Evolutionary conservation across 2,113 vertebrate genomes (phyloP).

Genomic region (Xerus inauris): DNA sequence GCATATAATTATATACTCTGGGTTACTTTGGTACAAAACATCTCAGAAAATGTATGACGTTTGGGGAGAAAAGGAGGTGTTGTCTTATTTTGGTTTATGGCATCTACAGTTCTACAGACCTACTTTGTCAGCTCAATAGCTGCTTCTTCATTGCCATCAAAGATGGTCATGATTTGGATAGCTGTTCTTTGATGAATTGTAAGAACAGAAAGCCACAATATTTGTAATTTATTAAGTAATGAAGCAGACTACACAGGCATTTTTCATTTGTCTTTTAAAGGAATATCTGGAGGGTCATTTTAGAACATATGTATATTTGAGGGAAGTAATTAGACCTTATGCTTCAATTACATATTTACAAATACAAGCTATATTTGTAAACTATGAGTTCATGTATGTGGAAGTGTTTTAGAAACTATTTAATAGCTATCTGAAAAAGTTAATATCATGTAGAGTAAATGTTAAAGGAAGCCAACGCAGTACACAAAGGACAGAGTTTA

Average conservation of each 20-base stretch:
- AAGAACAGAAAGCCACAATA: neutral
- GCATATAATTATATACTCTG: slow-evolving; percentile 47
- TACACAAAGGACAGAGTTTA: neutral
- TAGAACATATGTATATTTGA: neutral
- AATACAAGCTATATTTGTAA: neutral
- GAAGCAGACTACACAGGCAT: neutral
- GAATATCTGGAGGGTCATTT: neutral
- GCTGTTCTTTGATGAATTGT: neutral
- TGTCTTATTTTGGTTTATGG: neutral
- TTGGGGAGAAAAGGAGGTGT: neutral
- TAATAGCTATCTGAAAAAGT: neutral
- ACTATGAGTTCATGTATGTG: neutral
- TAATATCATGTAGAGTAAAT: neutral
- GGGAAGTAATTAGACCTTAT: neutral
- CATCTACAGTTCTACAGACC: neutral
- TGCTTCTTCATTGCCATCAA: neutral
- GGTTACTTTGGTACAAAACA: slow-evolving; percentile 56
- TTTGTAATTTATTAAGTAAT: neutral
- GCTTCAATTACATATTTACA: neutral
- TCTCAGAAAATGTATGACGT: neutral
- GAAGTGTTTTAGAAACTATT: neutral
- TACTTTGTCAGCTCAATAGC: neutral
- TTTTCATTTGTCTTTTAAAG: neutral
- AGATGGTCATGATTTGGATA: neutral
- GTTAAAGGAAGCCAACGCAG: neutral